A percentile compares a stretch with the other conserved stretches of the same genome.
Evolutionary conservation across 2,113 vertebrate genomes (phyloP).

Genomic region (Eurystomus gularis): DNA sequence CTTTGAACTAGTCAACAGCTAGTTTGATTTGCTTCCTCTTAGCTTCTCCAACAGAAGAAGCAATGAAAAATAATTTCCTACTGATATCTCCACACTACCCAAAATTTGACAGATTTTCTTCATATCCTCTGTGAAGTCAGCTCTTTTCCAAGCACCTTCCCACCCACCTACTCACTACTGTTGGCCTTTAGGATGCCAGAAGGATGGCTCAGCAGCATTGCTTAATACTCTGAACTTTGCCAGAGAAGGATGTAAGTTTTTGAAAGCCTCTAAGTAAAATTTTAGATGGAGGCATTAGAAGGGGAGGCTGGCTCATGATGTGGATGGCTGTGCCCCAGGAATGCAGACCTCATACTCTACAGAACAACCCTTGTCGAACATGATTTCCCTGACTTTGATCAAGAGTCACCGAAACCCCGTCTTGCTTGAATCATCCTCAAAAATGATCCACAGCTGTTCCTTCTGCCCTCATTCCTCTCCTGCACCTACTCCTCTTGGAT

Average conservation of each 20-base stretch:
- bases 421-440: neutral
- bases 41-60: neutral
- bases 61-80: neutral
- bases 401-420: neutral
- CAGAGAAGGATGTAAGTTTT: neutral
- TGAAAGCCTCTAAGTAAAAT: neutral
- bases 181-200: neutral
- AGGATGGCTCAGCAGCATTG: neutral
- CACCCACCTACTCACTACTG: neutral
- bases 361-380: neutral
- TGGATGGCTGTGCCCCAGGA: conserved; percentile 14
- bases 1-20: neutral
- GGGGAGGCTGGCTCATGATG: neutral
- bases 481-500: neutral
- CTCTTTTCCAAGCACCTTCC: neutral
- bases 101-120: neutral
- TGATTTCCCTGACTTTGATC: neutral
- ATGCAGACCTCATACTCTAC: neutral
- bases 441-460: neutral
- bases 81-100: neutral
- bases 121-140: neutral
- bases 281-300: neutral
- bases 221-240: neutral
- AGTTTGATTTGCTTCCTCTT: neutral
- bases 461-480: neutral